Evolutionary conservation across 92 coral and sea anemone genomes (phyloP).

Genomic region (Epizoanthus ramosus): DNA sequence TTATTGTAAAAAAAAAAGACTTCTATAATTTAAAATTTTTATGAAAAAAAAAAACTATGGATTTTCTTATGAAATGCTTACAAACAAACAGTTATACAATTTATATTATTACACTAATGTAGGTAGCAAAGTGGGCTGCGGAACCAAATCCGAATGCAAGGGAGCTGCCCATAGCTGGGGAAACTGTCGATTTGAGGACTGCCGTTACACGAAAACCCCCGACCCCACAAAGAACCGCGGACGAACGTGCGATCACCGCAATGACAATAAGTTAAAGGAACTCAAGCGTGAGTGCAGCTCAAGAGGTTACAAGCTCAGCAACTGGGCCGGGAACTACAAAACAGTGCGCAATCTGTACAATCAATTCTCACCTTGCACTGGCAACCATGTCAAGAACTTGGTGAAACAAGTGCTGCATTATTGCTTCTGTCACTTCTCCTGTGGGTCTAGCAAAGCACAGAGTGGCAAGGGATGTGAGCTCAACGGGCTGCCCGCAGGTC

Average conservation of each 20-base stretch:
- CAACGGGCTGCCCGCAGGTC: constrained; percentile 11
- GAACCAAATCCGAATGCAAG: constrained; percentile 38
- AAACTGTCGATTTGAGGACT: constrained; percentile 39
- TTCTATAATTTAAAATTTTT: too few relatives aligned
- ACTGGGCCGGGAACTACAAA: constrained; percentile 47
- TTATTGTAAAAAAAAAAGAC: too few relatives aligned
- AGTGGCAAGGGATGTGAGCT: constrained; percentile 5
- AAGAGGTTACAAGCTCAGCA: constrained; percentile 34
- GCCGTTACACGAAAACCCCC: constrained; percentile 47
- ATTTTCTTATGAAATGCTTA: too few relatives aligned
- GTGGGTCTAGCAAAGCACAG: constrained; percentile 8
- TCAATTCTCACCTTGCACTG: constrained; percentile 54
- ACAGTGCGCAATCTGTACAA: constrained; percentile 22
- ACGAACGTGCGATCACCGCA: constrained; percentile 48
- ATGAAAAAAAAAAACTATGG: too few relatives aligned
- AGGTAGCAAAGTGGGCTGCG: constrained; percentile 15
- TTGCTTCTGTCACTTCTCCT: constrained; percentile 32
- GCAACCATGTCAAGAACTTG: constrained; percentile 23
- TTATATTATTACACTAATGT: too few relatives aligned
- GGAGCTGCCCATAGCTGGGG: constrained; percentile 50
- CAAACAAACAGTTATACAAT: too few relatives aligned
- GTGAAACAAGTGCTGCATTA: constrained; percentile 43
- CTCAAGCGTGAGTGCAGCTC: constrained; percentile 36
- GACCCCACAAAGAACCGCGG: constrained; percentile 16
- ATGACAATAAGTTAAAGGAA: constrained; percentile 20